Base-by-base conservation (phyloP, 2,888 invertebrate species). In the Dasypolia templi region DNA sequence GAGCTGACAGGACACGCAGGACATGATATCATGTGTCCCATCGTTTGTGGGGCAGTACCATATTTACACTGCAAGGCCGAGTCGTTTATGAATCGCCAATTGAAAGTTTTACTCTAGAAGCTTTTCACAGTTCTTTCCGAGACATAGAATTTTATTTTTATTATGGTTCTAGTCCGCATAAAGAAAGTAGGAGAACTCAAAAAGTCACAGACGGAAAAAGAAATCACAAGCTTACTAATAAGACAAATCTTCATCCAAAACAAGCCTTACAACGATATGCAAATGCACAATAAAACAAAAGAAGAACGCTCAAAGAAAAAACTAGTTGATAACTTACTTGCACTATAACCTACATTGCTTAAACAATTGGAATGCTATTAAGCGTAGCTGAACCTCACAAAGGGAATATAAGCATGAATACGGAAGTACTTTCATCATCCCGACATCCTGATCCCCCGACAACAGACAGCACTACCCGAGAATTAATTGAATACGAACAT, bases 401-500 rank as follows among this genome's bases (percentile, higher is more conserved):
- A 83, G 80, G 58, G 80, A 83, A 79, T 75, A 59, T 49, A 66
- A 68, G 14, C 74, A 71, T 79, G 75, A 79, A 79, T 83, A 82
- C 72, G 66, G 65, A 83, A 82, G 65, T 75, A 68, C 44, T 65
- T 69, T 75, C 75, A 68, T 75, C 83, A 83, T 58, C 59, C 59
- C 65, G 53, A 35, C 51, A 71, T 66, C 63, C 69, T 39, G 63
- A 70, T 53, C 59, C 66, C 67, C 46, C 58, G 75, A 44, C 17
- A 70, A 65, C 70, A 61, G 73, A 69, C 65, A 69, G 49, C 75
- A 82, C 80, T 82, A 79, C 71, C 49, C 71, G 55, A 44, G 72
- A 75, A 79, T 85, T 82, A 86, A 86, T 86, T 84, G 82, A 76
- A 85, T 84, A 85, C 49, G 77, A 82, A 77, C 56, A 83, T 77